phyloP scores from a whole-genome alignment of 2,888 invertebrate species.

The Drosophila ezoana region DNA sequence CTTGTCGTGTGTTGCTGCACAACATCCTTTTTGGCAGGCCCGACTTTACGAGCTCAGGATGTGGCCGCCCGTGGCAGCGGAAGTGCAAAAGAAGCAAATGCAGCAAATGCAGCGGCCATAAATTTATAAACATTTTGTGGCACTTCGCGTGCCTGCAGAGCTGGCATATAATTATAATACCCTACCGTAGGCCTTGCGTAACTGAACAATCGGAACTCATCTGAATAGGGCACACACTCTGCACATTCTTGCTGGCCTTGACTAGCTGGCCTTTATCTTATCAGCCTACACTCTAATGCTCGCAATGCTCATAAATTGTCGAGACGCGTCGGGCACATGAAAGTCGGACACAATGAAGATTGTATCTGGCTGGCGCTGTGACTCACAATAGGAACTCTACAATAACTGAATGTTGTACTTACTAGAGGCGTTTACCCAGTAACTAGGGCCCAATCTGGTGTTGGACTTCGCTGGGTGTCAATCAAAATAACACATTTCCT shows the following conservation, averaged over 20 bases:
- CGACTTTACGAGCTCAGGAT: slow-evolving; percentile 36
- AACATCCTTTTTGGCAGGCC: slow-evolving; percentile 44
- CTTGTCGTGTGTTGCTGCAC: slow-evolving; percentile 15
- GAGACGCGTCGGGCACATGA: slow-evolving; percentile 41
- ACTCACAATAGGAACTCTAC: slow-evolving; percentile 11
- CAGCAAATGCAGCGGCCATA: slow-evolving; percentile 25
- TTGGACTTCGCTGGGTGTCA: slow-evolving; percentile 8
- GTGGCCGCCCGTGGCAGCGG: slow-evolving; percentile 29
- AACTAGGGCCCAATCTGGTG: not conserved
- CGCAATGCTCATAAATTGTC: slow-evolving; percentile 34
- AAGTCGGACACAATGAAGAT: slow-evolving; percentile 38
- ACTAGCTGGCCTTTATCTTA: slow-evolving; percentile 41
- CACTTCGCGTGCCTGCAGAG: slow-evolving; percentile 20
- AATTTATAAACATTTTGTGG: slow-evolving; percentile 19
- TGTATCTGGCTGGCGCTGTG: slow-evolving; percentile 37
- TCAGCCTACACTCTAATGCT: slow-evolving; percentile 20
- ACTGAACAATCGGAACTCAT: slow-evolving; percentile 23
- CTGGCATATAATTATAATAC: not conserved
- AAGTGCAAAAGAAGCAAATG: slow-evolving; percentile 17
- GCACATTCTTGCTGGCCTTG: slow-evolving; percentile 21
- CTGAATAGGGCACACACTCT: slow-evolving; percentile 4
- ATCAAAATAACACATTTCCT: slow-evolving; percentile 13
- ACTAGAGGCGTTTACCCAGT: not conserved
- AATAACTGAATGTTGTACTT: not conserved
- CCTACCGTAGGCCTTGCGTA: slow-evolving; percentile 7